Conservation (phyloP, 2,888 invertebrate species). For the Andrena minutula region DNA sequence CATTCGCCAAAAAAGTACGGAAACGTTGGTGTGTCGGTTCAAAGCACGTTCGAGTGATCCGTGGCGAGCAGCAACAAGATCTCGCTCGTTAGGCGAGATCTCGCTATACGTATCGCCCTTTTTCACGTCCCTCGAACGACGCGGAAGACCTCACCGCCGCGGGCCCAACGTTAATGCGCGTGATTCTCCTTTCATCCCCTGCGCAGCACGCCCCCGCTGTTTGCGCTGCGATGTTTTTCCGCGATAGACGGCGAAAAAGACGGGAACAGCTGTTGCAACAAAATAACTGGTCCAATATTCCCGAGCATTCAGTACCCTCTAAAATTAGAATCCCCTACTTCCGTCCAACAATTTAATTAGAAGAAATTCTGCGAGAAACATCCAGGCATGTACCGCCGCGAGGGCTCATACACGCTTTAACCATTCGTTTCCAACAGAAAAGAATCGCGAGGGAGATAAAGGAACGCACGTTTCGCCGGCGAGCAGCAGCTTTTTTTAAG, state of each 20-base stretch:
- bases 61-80: constrained; percentile 31
- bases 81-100: constrained; percentile 51
- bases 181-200: constrained; percentile 60
- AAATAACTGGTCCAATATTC: neutral
- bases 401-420: neutral
- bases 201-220: constrained; percentile 40
- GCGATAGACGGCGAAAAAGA: constrained; percentile 19
- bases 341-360: neutral
- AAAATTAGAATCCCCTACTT: neutral
- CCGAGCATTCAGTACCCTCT: neutral
- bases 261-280: neutral
- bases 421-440: neutral
- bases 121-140: constrained; percentile 43
- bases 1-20: neutral
- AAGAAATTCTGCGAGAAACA: neutral
- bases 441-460: neutral
- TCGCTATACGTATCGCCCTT: constrained; percentile 30
- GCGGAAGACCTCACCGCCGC: constrained; percentile 47
- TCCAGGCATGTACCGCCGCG: neutral
- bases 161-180: constrained; percentile 58
- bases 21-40: neutral
- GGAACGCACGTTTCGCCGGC: constrained; percentile 2
- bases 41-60: constrained; percentile 34
- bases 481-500: constrained; percentile 14
- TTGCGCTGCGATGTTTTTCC: constrained; percentile 51